These are phyloP conservation scores for Augochlora pura DNA, from an alignment of 1,140 invertebrate genomes.

Conservation along the genomic window DNA sequence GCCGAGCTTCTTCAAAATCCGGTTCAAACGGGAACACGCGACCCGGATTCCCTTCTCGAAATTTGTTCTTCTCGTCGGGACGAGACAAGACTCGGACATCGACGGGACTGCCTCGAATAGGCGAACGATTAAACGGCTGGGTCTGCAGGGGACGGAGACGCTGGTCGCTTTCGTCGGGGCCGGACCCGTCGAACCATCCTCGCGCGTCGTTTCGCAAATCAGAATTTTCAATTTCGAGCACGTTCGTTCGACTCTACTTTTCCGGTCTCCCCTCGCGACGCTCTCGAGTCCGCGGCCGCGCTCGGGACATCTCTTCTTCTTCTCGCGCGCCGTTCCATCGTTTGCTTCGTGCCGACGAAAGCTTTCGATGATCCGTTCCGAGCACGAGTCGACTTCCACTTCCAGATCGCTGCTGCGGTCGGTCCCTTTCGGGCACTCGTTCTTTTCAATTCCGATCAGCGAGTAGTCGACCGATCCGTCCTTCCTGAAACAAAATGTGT, in stretches of 20 bases:
- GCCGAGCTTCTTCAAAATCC: slow-evolving; percentile 44
- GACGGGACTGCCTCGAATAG: slow-evolving; percentile 55
- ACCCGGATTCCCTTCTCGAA: slow-evolving; percentile 45
- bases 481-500: not conserved
- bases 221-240: slow-evolving; percentile 29
- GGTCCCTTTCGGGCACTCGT: not conserved
- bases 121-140: slow-evolving; percentile 41
- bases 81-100: slow-evolving; percentile 30
- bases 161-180: not conserved
- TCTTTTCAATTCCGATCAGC: not conserved
- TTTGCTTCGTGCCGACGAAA: not conserved
- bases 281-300: not conserved
- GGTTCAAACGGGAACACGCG: slow-evolving; percentile 59
- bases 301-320: not conserved
- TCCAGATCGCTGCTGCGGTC: slow-evolving; percentile 37
- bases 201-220: slow-evolving; percentile 8
- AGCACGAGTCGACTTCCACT: slow-evolving; percentile 46
- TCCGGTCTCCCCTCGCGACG: too few species aligned
- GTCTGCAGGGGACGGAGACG: slow-evolving; percentile 58
- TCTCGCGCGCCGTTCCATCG: not conserved
- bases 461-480: not conserved
- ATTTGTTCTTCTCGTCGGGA: slow-evolving; percentile 52
- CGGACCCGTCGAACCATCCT: not conserved
- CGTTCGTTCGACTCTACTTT: not conserved
- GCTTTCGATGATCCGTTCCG: not conserved